Conservation (phyloP, 2,797 vertebrate genomes). For the Crossoptilon crossoptilon region DNA sequence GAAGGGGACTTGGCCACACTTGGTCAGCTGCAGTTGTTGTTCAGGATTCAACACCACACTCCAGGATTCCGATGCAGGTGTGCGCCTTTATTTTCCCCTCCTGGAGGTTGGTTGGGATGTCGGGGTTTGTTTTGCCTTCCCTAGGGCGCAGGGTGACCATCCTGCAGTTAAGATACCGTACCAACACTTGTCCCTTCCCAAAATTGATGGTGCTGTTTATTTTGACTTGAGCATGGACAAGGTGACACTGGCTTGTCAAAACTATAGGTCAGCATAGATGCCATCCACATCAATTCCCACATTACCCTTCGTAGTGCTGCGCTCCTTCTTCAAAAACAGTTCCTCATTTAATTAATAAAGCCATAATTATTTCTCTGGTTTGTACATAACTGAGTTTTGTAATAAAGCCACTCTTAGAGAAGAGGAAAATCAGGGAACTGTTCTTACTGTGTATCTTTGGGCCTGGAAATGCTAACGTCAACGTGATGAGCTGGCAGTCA, state of each 20-base stretch:
- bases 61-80: background rate
- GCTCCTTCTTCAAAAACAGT: background rate
- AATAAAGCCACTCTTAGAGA: background rate
- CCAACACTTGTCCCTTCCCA: background rate
- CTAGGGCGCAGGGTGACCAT: background rate
- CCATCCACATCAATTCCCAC: background rate
- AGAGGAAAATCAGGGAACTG: slow-evolving; percentile 10
- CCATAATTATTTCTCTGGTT: background rate
- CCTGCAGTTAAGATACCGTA: rapidly evolving
- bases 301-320: background rate
- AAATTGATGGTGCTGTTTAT: background rate
- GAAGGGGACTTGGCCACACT: background rate
- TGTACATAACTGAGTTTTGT: background rate
- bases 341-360: background rate
- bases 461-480: background rate
- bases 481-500: background rate
- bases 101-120: background rate
- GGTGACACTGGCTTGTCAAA: background rate
- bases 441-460: background rate
- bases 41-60: background rate
- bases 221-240: background rate
- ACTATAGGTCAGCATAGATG: background rate
- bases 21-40: background rate
- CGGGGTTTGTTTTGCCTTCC: background rate
- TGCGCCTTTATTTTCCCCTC: background rate